These are phyloP conservation scores for Lepus europaeus DNA, from an alignment of 2,113 vertebrate genomes.

Conservation along the genomic window DNA sequence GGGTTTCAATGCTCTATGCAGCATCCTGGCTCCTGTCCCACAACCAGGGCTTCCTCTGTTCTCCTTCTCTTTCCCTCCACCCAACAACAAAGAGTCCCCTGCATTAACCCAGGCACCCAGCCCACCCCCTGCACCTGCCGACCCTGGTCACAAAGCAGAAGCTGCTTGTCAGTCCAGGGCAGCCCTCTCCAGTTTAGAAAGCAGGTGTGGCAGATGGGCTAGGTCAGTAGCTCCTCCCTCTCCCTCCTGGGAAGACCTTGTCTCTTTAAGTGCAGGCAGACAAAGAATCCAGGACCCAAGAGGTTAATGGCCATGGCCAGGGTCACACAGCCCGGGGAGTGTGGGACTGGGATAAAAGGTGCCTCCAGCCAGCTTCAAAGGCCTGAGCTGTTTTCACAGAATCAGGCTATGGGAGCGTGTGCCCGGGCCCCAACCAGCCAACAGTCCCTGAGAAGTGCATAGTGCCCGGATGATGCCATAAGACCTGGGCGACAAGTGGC, in stretches of 20 bases:
- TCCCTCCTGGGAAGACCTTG: not conserved
- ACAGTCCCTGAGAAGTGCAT: not conserved
- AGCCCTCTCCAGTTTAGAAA: not conserved
- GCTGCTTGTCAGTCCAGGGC: not conserved
- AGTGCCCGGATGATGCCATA: not conserved
- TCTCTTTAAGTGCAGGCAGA: conserved; percentile 28
- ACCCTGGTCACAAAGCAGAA: not conserved
- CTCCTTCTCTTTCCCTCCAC: not conserved
- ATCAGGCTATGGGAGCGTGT: not conserved
- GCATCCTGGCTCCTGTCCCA: not conserved
- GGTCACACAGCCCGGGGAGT: conserved; percentile 52
- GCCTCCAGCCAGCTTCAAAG: conserved; percentile 44
- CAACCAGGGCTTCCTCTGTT: too few relatives aligned
- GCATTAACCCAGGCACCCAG: not conserved
- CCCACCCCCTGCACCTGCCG: not conserved
- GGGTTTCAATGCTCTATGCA: accelerated
- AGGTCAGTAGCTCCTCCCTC: not conserved
- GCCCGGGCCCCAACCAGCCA: not conserved
- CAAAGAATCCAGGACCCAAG: conserved; percentile 17
- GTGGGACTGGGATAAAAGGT: conserved; percentile 33
- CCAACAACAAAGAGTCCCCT: not conserved
- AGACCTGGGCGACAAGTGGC: not conserved
- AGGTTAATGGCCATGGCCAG: conserved; percentile 71
- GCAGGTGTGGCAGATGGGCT: not conserved
- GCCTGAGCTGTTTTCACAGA: not conserved